Base-by-base conservation (phyloP, 2,113 vertebrate species). In the Bolborhynchus lineola region DNA sequence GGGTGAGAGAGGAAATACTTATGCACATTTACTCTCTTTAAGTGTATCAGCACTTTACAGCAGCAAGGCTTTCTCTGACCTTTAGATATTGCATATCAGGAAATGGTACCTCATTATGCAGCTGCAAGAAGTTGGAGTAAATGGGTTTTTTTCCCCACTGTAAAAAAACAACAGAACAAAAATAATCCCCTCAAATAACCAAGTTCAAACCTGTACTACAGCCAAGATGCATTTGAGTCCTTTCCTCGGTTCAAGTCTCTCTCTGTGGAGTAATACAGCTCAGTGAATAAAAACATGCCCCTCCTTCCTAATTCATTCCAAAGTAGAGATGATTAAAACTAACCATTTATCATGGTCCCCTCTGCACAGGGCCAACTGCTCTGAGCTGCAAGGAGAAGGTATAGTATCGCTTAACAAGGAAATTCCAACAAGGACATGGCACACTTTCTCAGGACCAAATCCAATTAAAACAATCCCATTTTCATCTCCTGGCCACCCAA, bases 381-480 rank as follows among this genome's bases (percentile, higher is more conserved):
- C 90, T 1, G 25, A 91, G 92, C 80, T 59, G 64, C 2, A 4
- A 79, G 35, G 57, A 84, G 85, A 77, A 74, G 78, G 49, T 84
- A 53, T 20, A 79, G 70, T 69, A 93, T 35, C 25, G 24, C 81
- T 96, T 89, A 94, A 91, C 67, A 67, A 93, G 86, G 91, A 91
- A 89, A 93, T 86, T 93, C 92, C 96, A 93, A 91, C 96, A 96
- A 96, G 96, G 95, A 96, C 90, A 86, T 85, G 95, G 91, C 95
- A 94, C 88, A 91, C 74, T 95, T 96, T 94, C 88, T 78, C 46
- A 96, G 86, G 88, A 94, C 65, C 77, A 95, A 93, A 97, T 97
- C 96, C 92, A 97, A 95, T 97, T 96, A 96, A 95, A 97, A 95
- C 88, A 70, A 62, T 95, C 92, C 95, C 83, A 75, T 96, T 97